These are phyloP conservation scores for Neocloeon triangulifer DNA, from an alignment of 1,140 invertebrate species.

Conservation along the genomic window DNA sequence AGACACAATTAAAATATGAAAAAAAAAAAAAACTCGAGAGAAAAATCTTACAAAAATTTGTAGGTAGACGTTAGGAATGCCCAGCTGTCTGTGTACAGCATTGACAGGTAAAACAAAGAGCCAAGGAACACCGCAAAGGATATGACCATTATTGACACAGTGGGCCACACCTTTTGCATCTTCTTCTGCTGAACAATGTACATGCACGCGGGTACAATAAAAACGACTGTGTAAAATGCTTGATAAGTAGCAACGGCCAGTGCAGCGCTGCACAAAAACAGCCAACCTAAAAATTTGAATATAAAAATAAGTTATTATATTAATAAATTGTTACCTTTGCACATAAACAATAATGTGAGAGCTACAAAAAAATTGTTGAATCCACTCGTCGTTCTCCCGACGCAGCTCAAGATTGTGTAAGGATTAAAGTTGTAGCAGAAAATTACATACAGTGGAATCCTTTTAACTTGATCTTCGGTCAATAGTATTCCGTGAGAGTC, in stretches of 20 bases:
- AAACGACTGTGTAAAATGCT: conserved; percentile 62
- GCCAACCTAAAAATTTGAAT: conserved; percentile 16
- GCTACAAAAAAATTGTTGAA: conserved; percentile 69
- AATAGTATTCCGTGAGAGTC: conserved; percentile 33
- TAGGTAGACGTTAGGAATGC: conserved; percentile 54
- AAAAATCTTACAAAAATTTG: conserved; percentile 55
- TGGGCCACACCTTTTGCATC: conserved; percentile 10
- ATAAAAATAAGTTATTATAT: conserved; percentile 13
- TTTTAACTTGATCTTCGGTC: conserved; percentile 23
- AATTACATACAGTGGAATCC: conserved; percentile 38
- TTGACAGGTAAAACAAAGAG: conserved; percentile 14
- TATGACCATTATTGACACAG: conserved; percentile 9
- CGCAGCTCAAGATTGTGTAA: conserved; percentile 70
- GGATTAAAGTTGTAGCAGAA: conserved; percentile 84
- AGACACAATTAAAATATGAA: conserved; percentile 13
- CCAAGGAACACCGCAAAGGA: conserved; percentile 12
- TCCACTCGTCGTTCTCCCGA: conserved; percentile 75
- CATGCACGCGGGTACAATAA: conserved; percentile 55
- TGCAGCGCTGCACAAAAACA: conserved; percentile 28
- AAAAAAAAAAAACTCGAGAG: conserved; percentile 14
- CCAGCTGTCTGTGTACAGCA: conserved; percentile 25
- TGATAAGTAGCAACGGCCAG: conserved; percentile 60
- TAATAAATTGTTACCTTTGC: conserved; percentile 31
- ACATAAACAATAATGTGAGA: conserved; percentile 38
- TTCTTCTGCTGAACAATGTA: conserved; percentile 19